These are phyloP conservation scores for Megalops atlanticus DNA, from an alignment of 2,113 vertebrate species.

Conservation along the genomic window DNA sequence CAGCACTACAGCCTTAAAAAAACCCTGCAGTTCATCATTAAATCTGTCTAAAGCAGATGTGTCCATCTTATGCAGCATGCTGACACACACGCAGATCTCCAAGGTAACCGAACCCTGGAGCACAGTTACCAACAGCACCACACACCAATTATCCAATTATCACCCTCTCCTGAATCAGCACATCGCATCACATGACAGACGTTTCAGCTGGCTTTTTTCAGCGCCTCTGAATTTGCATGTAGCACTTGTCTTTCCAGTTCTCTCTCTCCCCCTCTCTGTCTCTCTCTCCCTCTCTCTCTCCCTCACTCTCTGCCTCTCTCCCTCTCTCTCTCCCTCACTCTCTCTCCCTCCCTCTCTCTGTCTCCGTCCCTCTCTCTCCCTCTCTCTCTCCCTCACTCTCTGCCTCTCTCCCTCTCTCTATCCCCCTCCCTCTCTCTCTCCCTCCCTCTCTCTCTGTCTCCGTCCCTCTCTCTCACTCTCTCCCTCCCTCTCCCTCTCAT, in stretches of 20 bases:
- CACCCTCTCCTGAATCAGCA: conserved; percentile 67
- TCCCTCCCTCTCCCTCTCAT: conserved; percentile 29
- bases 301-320: conserved; percentile 33
- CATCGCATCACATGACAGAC: conserved; percentile 43
- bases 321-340: conserved; percentile 33
- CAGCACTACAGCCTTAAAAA: background rate
- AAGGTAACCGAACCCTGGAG: conserved; percentile 63
- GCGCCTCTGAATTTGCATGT: conserved; percentile 53
- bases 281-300: conserved; percentile 19
- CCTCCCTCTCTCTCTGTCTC: conserved; percentile 34
- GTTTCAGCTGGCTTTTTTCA: conserved; percentile 34
- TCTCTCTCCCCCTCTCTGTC: conserved; percentile 30
- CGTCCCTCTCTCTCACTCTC: conserved; percentile 18
- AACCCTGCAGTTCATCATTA: background rate
- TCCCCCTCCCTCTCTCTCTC: conserved; percentile 34
- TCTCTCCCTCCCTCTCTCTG: conserved; percentile 19
- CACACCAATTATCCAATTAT: conserved; percentile 70
- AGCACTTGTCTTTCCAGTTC: conserved; percentile 48
- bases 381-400: conserved; percentile 31
- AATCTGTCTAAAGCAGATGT: conserved; percentile 44
- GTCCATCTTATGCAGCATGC: conserved; percentile 60
- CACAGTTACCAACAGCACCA: conserved; percentile 61
- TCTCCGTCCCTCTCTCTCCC: too few species aligned
- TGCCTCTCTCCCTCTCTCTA: conserved; percentile 15
- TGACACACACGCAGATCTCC: conserved; percentile 69